Evolutionary conservation across 2,113 vertebrate genomes (phyloP).

Genomic region (Ammodytes dubius): DNA sequence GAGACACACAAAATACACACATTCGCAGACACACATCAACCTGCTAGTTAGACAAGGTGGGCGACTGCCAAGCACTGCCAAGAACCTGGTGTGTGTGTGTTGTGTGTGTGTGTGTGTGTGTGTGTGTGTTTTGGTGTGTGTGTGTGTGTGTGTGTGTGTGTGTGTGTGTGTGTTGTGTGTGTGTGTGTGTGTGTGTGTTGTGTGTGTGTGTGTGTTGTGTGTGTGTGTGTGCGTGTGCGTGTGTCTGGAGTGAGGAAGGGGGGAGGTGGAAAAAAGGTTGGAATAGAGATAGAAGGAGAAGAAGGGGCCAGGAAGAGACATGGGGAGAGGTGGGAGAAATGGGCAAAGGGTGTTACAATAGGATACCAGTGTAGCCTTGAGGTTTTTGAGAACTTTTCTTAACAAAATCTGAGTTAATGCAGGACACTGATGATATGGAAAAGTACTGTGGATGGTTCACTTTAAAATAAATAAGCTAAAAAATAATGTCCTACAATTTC

Average conservation of each 20-base stretch:
- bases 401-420: conserved; percentile 17
- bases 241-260: conserved; percentile 4
- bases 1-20: conserved; percentile 51
- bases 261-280: conserved; percentile 49
- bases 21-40: conserved; percentile 65
- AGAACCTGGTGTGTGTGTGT: conserved; percentile 58
- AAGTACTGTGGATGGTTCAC: conserved; percentile 5
- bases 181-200: no score
- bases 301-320: conserved; percentile 34
- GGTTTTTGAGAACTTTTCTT: conserved; percentile 25
- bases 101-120: no score
- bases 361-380: conserved; percentile 20
- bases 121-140: no score
- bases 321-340: conserved; percentile 41
- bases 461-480: neutral
- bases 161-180: no score
- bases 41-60: conserved; percentile 81
- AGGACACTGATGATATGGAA: conserved; percentile 28
- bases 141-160: no score
- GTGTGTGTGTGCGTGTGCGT: no score
- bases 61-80: conserved; percentile 77
- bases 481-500: neutral
- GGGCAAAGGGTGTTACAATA: conserved; percentile 33
- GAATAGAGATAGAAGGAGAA: conserved; percentile 59
- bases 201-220: no score